Evolutionary conservation across 2,797 vertebrate genomes (phyloP).

Genomic region (Bradypodion ventrale): DNA sequence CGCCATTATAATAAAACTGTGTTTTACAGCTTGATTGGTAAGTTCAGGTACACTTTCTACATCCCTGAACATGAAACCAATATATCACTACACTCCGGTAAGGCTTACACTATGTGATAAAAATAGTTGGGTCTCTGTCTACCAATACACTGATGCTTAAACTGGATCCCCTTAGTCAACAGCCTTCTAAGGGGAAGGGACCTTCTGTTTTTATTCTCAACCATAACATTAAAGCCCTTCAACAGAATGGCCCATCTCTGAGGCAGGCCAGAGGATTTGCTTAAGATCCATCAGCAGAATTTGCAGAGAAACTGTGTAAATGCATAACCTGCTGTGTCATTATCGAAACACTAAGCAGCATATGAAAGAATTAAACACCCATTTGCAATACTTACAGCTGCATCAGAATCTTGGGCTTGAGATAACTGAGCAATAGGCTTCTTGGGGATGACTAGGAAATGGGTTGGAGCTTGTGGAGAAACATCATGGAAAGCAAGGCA

Average conservation of each 20-base stretch:
- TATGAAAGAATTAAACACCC: background rate
- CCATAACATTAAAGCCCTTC: background rate
- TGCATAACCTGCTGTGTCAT: background rate
- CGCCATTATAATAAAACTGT: background rate
- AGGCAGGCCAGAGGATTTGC: background rate
- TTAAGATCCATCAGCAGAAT: background rate
- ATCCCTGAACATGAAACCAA: background rate
- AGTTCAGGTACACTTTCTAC: background rate
- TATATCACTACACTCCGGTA: background rate
- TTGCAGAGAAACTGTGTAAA: background rate
- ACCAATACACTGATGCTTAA: background rate
- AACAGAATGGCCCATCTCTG: background rate
- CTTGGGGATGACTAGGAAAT: slow-evolving; percentile 94
- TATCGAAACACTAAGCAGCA: background rate
- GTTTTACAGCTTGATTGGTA: background rate
- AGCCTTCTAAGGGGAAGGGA: background rate
- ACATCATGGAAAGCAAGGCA: slow-evolving; percentile 95
- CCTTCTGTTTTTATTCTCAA: background rate
- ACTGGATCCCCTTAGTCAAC: background rate
- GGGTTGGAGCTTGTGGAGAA: slow-evolving; percentile 92
- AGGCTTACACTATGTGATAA: background rate
- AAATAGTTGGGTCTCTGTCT: background rate
- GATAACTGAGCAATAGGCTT: slow-evolving; percentile 89
- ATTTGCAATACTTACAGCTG: slow-evolving; percentile 80
- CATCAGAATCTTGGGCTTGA: slow-evolving; percentile 86